Evolutionary conservation across 2,797 vertebrate species (phyloP).

Genomic region (Acestrorhynchus altus): DNA sequence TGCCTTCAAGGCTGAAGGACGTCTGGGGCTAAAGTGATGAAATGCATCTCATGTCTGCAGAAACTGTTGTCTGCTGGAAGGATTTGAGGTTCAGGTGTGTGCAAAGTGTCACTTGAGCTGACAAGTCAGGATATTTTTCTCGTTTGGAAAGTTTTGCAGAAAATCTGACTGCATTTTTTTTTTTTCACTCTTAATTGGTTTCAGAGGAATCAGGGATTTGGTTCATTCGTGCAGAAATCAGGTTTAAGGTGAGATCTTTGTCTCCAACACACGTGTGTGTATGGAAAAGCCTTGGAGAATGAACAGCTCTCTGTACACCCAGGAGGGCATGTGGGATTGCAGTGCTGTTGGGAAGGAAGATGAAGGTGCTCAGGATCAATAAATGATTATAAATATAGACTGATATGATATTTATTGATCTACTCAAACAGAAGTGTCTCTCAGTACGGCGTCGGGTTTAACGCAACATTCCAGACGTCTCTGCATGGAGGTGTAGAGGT

Average conservation of each 20-base stretch:
- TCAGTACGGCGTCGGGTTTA: too few relatives aligned
- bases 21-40: constrained; percentile 35
- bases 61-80: constrained; percentile 29
- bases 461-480: too few relatives aligned
- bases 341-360: too few relatives aligned
- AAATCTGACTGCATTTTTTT: neutral
- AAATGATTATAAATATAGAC: too few relatives aligned
- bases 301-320: too few relatives aligned
- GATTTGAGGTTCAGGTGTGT: constrained; percentile 20
- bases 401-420: too few relatives aligned
- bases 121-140: constrained; percentile 23
- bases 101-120: constrained; percentile 4
- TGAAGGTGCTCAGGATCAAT: too few relatives aligned
- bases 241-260: neutral
- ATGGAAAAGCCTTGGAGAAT: too few relatives aligned
- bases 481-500: too few relatives aligned
- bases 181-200: neutral
- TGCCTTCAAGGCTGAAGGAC: constrained; percentile 3
- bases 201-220: neutral
- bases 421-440: too few relatives aligned
- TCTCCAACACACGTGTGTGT: too few relatives aligned
- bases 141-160: constrained; percentile 21
- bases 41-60: constrained; percentile 17
- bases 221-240: neutral
- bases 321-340: too few relatives aligned